Evolutionary conservation across 2,888 invertebrate species (phyloP), one percentile per base, ranked within the genome.

Genomic region (Synanthedon tipuliformis): DNA sequence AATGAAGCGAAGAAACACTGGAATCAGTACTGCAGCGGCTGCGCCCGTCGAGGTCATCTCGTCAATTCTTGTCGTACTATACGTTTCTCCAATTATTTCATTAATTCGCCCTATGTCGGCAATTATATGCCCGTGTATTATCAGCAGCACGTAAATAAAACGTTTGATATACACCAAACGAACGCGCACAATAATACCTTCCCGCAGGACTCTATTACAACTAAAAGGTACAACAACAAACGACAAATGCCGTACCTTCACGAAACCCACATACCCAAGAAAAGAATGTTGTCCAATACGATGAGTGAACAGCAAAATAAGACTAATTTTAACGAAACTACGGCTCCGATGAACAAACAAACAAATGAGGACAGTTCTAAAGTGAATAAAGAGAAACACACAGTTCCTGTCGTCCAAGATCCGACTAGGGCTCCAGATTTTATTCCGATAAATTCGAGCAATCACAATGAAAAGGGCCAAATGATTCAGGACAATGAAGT

Each of bases 11-110:
- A 81, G 66, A 75, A 73, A 51, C 60, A 67, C 54, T 18, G 65
- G 15, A 76, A 77, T 51, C 74, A 83, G 62, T 85, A 73, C 64
- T 91, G 91, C 73, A 90, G 90, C 60, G 86, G 89, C 27, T 91
- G 91, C 64, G 81, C 89, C 2, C 74, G 78, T 0, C 82, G 84
- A 11, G 90, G 90, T 0, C 91, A 91, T 65, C 70, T 86, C 10
- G 74, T 83, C 8, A 82, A 85, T 65, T 61, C 73, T 0, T 88
- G 88, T 59, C 78, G 80, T 13, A 65, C 77, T 4, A 58, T 83
- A 34, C 82, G 82, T 0, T 88, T 87, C 71, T 78, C 83, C 5
- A 76, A 75, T 8, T 67, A 83, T 5, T 75, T 81, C n/a, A 71
- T 87, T 57, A 73, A 77, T 64, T 71, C 79, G 3, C 85, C 87